Evolutionary conservation across 2,113 vertebrate genomes (phyloP).

Genomic region (Trogon surrucura): DNA sequence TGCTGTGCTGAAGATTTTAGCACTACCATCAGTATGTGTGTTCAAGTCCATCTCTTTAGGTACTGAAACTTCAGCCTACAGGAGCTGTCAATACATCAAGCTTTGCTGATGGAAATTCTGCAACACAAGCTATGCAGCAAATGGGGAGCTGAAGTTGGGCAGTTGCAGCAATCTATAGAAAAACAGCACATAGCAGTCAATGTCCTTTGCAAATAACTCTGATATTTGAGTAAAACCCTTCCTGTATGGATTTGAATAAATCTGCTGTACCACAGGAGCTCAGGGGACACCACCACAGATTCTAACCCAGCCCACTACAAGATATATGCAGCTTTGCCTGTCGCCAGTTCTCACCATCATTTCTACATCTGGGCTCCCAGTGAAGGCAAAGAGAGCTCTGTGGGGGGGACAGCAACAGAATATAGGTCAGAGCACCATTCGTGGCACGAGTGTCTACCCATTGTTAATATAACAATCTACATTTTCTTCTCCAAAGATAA

Average conservation of each 20-base stretch:
- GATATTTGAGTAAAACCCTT: not conserved
- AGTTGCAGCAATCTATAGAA: not conserved
- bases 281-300: not conserved
- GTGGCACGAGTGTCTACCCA: not conserved
- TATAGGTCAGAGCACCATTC: slow-evolving; percentile 2
- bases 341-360: not conserved
- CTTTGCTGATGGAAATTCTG: not conserved
- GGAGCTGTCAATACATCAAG: not conserved
- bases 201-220: not conserved
- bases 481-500: slow-evolving; percentile 44
- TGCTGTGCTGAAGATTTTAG: not conserved
- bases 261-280: not conserved
- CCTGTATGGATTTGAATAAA: not conserved
- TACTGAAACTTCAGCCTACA: not conserved
- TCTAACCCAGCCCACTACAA: not conserved
- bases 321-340: not conserved
- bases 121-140: not conserved
- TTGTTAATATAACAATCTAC: slow-evolving; percentile 19
- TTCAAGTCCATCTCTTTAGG: not conserved
- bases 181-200: not conserved
- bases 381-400: not conserved
- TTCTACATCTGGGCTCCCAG: not conserved
- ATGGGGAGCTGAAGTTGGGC: not conserved
- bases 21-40: not conserved
- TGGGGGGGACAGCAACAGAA: not conserved